Conservation (phyloP, 2,113 vertebrate genomes). For the Centropus unirufus region DNA sequence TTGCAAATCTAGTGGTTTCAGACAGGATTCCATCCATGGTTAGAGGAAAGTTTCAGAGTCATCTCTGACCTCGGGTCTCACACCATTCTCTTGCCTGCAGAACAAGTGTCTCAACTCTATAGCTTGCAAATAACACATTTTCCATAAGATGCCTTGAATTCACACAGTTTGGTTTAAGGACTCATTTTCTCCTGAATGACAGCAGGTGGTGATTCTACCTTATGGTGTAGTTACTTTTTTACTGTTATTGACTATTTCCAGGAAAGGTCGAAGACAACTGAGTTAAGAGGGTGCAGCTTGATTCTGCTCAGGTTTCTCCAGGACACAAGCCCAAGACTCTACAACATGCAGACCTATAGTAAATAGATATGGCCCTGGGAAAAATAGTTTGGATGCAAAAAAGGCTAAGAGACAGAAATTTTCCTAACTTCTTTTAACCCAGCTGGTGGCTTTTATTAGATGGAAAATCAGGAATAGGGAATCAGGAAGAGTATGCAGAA, state of each 20-base stretch:
- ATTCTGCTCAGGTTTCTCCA: neutral
- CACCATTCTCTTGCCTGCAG: neutral
- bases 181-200: neutral
- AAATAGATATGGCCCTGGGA: neutral
- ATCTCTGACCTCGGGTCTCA: neutral
- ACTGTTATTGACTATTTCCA: neutral
- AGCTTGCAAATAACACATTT: neutral
- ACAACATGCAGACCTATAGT: neutral
- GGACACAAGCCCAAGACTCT: accelerated
- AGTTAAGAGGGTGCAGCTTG: neutral
- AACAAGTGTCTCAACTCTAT: neutral
- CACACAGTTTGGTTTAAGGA: neutral
- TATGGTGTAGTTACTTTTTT: neutral
- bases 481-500: neutral
- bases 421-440: neutral
- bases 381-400: neutral
- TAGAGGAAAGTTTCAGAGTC: neutral
- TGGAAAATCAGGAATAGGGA: neutral
- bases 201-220: neutral
- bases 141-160: neutral
- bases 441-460: neutral
- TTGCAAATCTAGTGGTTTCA: neutral
- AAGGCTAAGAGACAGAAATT: neutral
- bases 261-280: neutral
- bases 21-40: neutral